These are phyloP conservation scores for Amniataba percoides DNA, from an alignment of 2,797 vertebrate species.

Conservation along the genomic window DNA sequence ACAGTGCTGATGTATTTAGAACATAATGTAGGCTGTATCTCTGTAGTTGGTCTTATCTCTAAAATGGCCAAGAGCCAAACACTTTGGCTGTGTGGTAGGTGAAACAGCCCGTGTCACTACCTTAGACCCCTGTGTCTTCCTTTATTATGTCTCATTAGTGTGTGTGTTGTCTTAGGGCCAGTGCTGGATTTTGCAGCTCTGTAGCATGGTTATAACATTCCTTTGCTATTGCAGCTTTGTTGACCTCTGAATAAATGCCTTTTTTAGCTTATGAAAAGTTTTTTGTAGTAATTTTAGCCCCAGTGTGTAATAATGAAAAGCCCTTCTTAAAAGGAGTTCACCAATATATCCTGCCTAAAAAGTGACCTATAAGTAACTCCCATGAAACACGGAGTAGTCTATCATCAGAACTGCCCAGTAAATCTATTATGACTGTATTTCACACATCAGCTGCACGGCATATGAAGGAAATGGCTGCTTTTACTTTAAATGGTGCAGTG, in stretches of 20 bases:
- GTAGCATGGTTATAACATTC: not conserved
- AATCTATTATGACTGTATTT: slow-evolving; percentile 37
- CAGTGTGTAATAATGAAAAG: not conserved
- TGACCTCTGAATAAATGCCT: not conserved
- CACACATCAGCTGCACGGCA: slow-evolving; percentile 17
- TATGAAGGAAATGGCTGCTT: slow-evolving; percentile 28
- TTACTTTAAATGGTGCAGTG: slow-evolving; percentile 46
- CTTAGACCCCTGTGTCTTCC: not conserved
- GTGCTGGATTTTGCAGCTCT: not conserved
- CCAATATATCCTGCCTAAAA: not conserved
- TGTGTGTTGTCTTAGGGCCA: not conserved
- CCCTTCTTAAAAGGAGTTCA: not conserved
- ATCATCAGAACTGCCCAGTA: slow-evolving; percentile 38
- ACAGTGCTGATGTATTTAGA: not conserved
- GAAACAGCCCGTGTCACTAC: too few relatives aligned
- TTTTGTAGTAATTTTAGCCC: not conserved
- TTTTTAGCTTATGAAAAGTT: not conserved
- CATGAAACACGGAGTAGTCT: slow-evolving; percentile 17
- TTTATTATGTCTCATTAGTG: not conserved
- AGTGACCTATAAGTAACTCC: not conserved
- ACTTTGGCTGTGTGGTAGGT: not conserved
- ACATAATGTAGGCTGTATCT: not conserved
- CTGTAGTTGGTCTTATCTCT: not conserved
- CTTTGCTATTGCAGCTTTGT: not conserved
- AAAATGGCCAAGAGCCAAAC: not conserved